Evolutionary conservation across 2,888 invertebrate genomes (phyloP).

Genomic region (Dryadula phaetusa): DNA sequence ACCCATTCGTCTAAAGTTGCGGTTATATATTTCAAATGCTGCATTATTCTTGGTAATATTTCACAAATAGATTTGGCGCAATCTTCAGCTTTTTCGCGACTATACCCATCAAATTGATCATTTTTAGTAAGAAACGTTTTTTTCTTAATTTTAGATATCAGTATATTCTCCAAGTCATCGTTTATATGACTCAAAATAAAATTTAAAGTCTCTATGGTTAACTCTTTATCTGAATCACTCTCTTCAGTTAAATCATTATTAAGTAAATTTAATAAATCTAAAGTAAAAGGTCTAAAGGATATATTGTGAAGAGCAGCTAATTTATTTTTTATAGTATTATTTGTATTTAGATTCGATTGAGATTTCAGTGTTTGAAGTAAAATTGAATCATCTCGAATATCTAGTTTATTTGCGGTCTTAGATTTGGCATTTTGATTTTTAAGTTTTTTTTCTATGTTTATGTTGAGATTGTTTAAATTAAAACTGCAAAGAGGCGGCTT

Average conservation of each 20-base stretch:
- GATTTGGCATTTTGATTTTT: slow-evolving; percentile 55
- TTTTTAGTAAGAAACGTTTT: slow-evolving; percentile 68
- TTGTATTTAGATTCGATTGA: slow-evolving; percentile 63
- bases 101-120: slow-evolving; percentile 58
- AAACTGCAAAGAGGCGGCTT: slow-evolving; percentile 66
- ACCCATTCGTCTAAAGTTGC: slow-evolving; percentile 59
- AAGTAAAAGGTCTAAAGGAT: slow-evolving; percentile 62
- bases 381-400: slow-evolving; percentile 61
- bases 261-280: slow-evolving; percentile 65
- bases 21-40: slow-evolving; percentile 62
- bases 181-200: slow-evolving; percentile 67
- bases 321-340: slow-evolving; percentile 59
- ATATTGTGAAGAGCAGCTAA: slow-evolving; percentile 58
- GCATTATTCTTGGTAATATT: slow-evolving; percentile 65
- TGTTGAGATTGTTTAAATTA: slow-evolving; percentile 55
- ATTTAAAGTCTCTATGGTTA: slow-evolving; percentile 64
- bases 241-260: slow-evolving; percentile 61
- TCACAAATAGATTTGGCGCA: slow-evolving; percentile 62
- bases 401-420: slow-evolving; percentile 56
- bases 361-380: slow-evolving; percentile 66
- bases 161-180: slow-evolving; percentile 59
- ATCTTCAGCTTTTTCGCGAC: slow-evolving; percentile 64
- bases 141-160: slow-evolving; percentile 71
- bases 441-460: slow-evolving; percentile 56
- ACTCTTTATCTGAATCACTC: slow-evolving; percentile 54